Conservation (phyloP, 2,113 vertebrate species). For the Todiramphus saurophagus region DNA sequence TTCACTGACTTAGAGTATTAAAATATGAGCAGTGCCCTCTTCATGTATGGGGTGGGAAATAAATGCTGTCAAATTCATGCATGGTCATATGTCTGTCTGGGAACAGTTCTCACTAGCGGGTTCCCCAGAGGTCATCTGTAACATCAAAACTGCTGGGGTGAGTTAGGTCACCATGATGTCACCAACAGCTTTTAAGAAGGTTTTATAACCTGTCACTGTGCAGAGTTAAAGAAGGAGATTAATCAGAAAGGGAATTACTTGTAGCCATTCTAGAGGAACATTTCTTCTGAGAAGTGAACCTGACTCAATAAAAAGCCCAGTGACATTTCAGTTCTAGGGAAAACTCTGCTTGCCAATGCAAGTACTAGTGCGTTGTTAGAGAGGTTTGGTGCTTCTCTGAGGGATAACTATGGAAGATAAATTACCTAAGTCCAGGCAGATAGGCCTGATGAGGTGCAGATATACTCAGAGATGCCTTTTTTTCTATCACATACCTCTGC, state of each 20-base stretch:
- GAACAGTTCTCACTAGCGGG: neutral
- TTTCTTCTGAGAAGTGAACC: neutral
- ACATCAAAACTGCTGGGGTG: fast-evolving
- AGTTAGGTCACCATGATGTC: neutral
- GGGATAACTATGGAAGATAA: neutral
- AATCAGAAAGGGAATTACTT: neutral
- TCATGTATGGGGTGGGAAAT: neutral
- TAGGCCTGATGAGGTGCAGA: no score
- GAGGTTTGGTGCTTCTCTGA: neutral
- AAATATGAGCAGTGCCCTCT: neutral
- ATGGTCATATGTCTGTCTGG: neutral
- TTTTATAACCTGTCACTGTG: neutral
- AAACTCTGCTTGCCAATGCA: neutral
- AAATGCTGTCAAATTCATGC: neutral
- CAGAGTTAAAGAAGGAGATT: neutral
- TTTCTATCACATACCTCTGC: neutral
- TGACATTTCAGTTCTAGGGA: neutral
- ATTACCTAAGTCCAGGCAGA: neutral
- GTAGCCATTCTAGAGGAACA: neutral
- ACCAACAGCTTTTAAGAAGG: neutral
- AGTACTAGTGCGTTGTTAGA: neutral
- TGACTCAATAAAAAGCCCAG: neutral
- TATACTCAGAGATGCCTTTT: neutral
- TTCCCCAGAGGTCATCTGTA: neutral
- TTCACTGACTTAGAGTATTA: neutral